A percentile compares a stretch with the other conserved stretches of the same genome.
Evolutionary conservation across 30 jellyfish, hydroid and myxozoan species (phyloP).

Genomic region (Catostylus mosaicus): DNA sequence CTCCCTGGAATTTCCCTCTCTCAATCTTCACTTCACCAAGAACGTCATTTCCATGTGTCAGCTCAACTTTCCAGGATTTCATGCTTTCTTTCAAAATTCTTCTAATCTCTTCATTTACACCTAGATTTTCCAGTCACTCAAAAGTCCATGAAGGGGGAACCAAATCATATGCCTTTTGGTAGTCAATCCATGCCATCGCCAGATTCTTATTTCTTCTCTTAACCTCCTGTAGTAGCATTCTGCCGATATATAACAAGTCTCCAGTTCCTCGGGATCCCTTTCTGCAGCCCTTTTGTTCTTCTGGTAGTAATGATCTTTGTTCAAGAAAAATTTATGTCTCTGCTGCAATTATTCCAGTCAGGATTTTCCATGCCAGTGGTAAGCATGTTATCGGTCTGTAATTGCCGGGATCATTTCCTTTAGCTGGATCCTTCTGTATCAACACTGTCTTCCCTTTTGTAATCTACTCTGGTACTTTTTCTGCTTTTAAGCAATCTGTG

Average conservation of each 20-base stretch:
- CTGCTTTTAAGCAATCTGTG: constrained; percentile 14
- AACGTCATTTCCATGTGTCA: constrained; percentile 28
- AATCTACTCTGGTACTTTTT: constrained; percentile 38
- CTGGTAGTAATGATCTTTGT: neutral
- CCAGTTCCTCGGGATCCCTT: constrained; percentile 33
- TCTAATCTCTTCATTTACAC: constrained; percentile 41
- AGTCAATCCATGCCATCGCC: constrained; percentile 24
- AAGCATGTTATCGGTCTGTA: constrained; percentile 54
- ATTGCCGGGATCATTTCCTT: constrained; percentile 51
- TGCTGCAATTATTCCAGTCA: constrained; percentile 41
- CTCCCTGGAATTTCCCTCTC: constrained; percentile 30
- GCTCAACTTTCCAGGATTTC: constrained; percentile 33
- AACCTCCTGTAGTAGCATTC: constrained; percentile 32
- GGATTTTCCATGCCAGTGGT: constrained; percentile 4
- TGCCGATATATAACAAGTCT: constrained; percentile 11
- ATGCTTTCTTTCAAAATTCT: constrained; percentile 24
- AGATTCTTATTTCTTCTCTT: constrained; percentile 6
- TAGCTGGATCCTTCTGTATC: constrained; percentile 25
- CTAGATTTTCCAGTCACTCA: constrained; percentile 26
- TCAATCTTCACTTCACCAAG: constrained; percentile 12
- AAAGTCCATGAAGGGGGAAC: constrained; percentile 16
- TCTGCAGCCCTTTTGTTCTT: constrained; percentile 37
- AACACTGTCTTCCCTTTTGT: constrained; percentile 54
- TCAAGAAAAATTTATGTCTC: constrained; percentile 8
- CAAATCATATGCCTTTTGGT: constrained; percentile 9